Base-by-base conservation (phyloP, 2,888 invertebrate species). In the Anthoptus insignis region DNA sequence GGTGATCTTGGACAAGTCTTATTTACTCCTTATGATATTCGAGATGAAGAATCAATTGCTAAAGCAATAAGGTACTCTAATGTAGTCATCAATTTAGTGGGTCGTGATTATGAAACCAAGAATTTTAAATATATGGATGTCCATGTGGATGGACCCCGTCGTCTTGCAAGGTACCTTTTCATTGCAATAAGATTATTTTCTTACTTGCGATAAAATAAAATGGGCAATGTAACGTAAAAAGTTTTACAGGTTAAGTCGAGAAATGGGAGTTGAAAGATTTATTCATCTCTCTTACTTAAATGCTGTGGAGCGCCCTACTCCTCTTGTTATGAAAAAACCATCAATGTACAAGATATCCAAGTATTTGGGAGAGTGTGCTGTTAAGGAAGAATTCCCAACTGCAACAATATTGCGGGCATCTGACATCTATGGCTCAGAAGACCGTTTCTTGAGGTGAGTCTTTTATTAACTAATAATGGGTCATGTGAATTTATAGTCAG, bases 1-100 rank as follows among this genome's bases (percentile, higher is more conserved):
- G 99, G 99, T 21, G 99, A 99, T 89, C 94, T 99, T 70, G 99
- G 99, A 2, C 99, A 99, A 93, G 96, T 99, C 7, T 93, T 98
- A 11, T 99, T 98, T 80, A 96, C 97, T 81, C 98, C 97, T 11
- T 99, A 95, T 86, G 88, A 98, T 80, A 81, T 99, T 49, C 90
- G 94, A 42, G 98, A 99, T 93, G 98, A 99, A 71, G 97, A 97
- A 37, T 96, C 97, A 0, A 96, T 99, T 75, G 94, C 95, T 2
- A 97, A 96, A 78, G 96, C 97, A 9, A 95, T 99, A 39, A 97
- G 97, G 81, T 97, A 99, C 91, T 99, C 99, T 1, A 99, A 99
- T 93, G 98, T 99, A 58, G 99, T 99, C 0, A 96, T 99, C 72
- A 99, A 99, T 87, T 93, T 99, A 65, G 94, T 99, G 70, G 99